phyloP scores from a whole-genome alignment of 1,140 invertebrate genomes.

The Carposina sasakii region DNA sequence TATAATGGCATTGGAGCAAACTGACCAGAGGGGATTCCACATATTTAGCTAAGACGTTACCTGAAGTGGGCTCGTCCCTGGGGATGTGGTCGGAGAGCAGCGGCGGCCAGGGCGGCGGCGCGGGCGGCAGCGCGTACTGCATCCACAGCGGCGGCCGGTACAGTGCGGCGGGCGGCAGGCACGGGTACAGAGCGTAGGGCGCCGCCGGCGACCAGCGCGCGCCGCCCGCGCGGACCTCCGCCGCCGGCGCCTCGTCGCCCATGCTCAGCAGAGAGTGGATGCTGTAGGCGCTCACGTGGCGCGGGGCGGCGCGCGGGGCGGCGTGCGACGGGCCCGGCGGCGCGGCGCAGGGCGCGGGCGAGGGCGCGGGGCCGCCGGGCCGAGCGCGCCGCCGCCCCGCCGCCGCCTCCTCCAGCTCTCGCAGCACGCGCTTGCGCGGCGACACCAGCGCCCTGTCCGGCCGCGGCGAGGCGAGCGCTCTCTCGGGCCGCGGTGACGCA shows the following conservation, averaged over 20 bases:
- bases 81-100: slow-evolving; percentile 62
- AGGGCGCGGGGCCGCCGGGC: slow-evolving; percentile 58
- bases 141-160: slow-evolving; percentile 36
- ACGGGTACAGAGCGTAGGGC: slow-evolving; percentile 32
- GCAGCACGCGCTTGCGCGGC: slow-evolving; percentile 81
- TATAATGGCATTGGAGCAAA: too few relatives aligned
- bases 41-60: slow-evolving; percentile 26
- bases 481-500: slow-evolving; percentile 62
- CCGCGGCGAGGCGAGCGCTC: slow-evolving; percentile 56
- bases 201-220: slow-evolving; percentile 34
- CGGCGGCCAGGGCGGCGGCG: slow-evolving; percentile 49
- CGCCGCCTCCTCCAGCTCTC: slow-evolving; percentile 81
- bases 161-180: slow-evolving; percentile 40
- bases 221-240: slow-evolving; percentile 28
- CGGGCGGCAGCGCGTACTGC: slow-evolving; percentile 34
- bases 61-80: slow-evolving; percentile 65
- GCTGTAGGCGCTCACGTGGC: slow-evolving; percentile 80
- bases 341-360: slow-evolving; percentile 54
- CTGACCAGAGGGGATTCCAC: too few relatives aligned
- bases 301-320: slow-evolving; percentile 30
- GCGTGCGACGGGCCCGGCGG: slow-evolving; percentile 52
- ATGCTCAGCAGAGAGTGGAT: slow-evolving; percentile 82
- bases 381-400: slow-evolving; percentile 65
- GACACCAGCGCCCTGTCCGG: slow-evolving; percentile 75
- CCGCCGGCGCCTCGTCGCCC: slow-evolving; percentile 52